Conservation (phyloP, 2,888 invertebrate genomes). For the Mythimna albipuncta region DNA sequence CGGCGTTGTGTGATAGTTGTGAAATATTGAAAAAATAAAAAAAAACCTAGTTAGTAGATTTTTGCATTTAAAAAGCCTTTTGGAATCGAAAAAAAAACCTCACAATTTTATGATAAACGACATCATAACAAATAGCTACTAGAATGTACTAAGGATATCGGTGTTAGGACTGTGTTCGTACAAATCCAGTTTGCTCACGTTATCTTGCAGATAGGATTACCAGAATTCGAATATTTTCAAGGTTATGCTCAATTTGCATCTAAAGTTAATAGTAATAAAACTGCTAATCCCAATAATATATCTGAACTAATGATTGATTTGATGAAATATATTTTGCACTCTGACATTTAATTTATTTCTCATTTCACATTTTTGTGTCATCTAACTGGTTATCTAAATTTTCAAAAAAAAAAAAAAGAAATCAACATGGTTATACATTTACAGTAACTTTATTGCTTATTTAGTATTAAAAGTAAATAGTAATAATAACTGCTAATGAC, state of each 20-base stretch:
- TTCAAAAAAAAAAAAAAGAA: too few relatives aligned
- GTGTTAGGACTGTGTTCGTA: slow-evolving; percentile 5
- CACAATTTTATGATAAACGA: not conserved
- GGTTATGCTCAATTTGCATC: slow-evolving; percentile 40
- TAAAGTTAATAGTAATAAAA: slow-evolving; percentile 22
- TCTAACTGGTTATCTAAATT: too few relatives aligned
- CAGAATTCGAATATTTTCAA: slow-evolving; percentile 49
- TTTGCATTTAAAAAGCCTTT: not conserved
- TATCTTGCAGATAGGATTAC: slow-evolving; percentile 56
- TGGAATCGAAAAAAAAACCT: not conserved
- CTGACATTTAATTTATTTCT: too few relatives aligned
- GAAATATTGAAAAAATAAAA: too few relatives aligned
- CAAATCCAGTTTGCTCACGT: slow-evolving; percentile 51
- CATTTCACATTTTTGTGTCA: too few relatives aligned
- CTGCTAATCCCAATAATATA: slow-evolving; percentile 8
- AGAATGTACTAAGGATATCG: slow-evolving; percentile 16
- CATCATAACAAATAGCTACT: slow-evolving; percentile 3
- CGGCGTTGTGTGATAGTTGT: too few relatives aligned
- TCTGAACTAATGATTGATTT: not conserved
- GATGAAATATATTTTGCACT: too few relatives aligned
- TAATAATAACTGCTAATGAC: too few relatives aligned
- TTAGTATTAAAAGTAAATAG: too few relatives aligned
- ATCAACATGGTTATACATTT: too few relatives aligned
- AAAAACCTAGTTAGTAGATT: too few relatives aligned
- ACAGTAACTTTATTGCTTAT: too few relatives aligned